Evolutionary conservation across 1,140 invertebrate species (phyloP), one percentile per base, ranked within the genome.

Genomic region (Uloborus diversus): DNA sequence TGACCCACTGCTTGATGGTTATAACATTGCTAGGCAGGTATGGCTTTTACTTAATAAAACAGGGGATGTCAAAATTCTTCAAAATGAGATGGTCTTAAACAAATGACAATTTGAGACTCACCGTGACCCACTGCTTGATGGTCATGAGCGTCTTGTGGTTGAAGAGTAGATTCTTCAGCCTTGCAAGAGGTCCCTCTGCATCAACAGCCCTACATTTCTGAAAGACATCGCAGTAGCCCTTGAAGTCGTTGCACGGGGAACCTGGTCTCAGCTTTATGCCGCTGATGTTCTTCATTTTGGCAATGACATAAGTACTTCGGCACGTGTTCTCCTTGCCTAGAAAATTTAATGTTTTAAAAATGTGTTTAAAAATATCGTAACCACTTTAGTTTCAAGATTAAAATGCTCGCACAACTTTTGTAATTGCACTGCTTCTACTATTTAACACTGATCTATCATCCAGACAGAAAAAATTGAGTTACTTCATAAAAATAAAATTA

Each of bases 201-300:
- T 99, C 98, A 14, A 99, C 96, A 87, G 96, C 94, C 82, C 97
- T 90, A 86, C 97, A 99, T 85, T 96, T 96, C 88, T 98, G 94
- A 88, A 99, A 99, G 47, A 99, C 96, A 88, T 99, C 98, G 88
- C 98, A 99, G 88, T 99, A 99, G 82, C 97, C 98, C 85, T 96
- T 96, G 87, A 98, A 99, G 86, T 99, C 95, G 86, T 99, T 97
- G 86, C 98, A 99, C 0, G 97, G 97, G 9, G 89, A 88, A 32
- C 89, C 89, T 84, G 86, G 82, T 73, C 95, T 89, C 33, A 98
- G 87, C 83, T 93, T 94, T 71, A 98, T 95, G 3, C 95, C 96
- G 1, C 89, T 86, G 0, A 94, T 93, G 79, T 95, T 87, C 33
- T 92, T 92, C 27, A 94, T 93, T 11, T 90, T 86, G 4, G 92